Evolutionary conservation across 2,888 invertebrate genomes (phyloP).

Genomic region (Sphinx pinastri): DNA sequence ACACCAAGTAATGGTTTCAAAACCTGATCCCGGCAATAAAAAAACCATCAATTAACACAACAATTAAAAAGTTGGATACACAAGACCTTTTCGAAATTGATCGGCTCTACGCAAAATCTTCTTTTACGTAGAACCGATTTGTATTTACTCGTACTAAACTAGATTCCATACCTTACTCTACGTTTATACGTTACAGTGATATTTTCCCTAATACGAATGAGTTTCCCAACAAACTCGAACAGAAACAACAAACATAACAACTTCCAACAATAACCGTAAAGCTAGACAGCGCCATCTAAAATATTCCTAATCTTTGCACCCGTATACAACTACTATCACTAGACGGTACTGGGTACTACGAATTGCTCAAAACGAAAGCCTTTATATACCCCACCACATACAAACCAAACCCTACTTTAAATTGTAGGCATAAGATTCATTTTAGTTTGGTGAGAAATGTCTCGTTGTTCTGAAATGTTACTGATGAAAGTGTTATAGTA

Average conservation of each 20-base stretch:
- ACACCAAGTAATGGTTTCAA: neutral
- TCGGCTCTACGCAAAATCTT: neutral
- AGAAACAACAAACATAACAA: conserved; percentile 30
- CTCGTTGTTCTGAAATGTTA: conserved; percentile 33
- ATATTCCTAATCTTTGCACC: conserved; percentile 52
- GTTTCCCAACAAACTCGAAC: conserved; percentile 26
- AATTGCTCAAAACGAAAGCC: conserved; percentile 28
- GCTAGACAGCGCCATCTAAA: conserved; percentile 46
- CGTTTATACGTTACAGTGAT: neutral
- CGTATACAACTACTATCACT: conserved; percentile 56
- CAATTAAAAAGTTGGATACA: too few relatives aligned
- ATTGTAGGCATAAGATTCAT: conserved; percentile 25
- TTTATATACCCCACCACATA: conserved; percentile 24
- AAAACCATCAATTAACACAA: too few relatives aligned
- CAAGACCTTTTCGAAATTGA: too few relatives aligned
- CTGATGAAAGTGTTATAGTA: conserved; percentile 43
- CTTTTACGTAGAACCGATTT: neutral
- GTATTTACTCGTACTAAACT: neutral
- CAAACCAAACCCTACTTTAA: conserved; percentile 36
- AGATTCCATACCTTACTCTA: neutral
- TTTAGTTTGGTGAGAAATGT: conserved; percentile 33
- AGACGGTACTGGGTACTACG: conserved; percentile 46
- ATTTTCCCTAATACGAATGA: neutral
- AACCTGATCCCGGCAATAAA: neutral
- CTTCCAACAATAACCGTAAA: conserved; percentile 31